Percentiles rank a stretch among this genome's conserved stretches.
Conservation (phyloP, 2,113 vertebrate species). For the Anser cygnoides region DNA sequence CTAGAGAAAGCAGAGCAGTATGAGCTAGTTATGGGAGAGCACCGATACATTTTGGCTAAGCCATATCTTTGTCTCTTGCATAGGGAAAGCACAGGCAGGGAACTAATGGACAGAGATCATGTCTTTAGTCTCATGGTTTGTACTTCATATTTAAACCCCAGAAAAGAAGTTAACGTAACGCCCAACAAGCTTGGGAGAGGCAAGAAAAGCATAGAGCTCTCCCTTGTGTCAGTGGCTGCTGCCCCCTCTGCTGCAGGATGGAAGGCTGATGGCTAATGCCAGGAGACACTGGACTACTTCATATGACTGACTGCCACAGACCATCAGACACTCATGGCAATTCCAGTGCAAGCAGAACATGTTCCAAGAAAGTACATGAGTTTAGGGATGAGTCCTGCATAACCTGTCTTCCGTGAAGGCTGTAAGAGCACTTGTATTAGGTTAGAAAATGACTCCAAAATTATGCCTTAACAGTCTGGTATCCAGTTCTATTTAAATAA, state of each 20-base stretch:
- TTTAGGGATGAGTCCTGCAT: not conserved
- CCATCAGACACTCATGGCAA: not conserved
- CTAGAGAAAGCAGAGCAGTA: conserved; percentile 57
- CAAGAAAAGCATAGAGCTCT: not conserved
- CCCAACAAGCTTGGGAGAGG: not conserved
- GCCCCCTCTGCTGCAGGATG: not conserved
- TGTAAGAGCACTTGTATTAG: not conserved
- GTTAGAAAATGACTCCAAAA: not conserved
- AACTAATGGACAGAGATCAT: not conserved
- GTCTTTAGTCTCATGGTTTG: not conserved
- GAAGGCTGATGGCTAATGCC: not conserved
- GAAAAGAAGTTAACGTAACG: not conserved
- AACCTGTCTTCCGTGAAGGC: not conserved
- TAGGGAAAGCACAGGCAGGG: not conserved
- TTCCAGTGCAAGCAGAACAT: not conserved
- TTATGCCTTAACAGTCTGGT: not conserved
- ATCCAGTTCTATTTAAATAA: too few relatives aligned
- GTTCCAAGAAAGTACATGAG: not conserved
- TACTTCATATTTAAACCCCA: not conserved
- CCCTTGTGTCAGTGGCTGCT: not conserved
- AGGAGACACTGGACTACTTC: not conserved
- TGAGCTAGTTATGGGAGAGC: not conserved
- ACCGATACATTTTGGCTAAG: not conserved
- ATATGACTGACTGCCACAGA: accelerated
- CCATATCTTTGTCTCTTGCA: not conserved